Evolutionary conservation across 2,113 vertebrate species (phyloP).

Genomic region (Pedionomus torquatus): DNA sequence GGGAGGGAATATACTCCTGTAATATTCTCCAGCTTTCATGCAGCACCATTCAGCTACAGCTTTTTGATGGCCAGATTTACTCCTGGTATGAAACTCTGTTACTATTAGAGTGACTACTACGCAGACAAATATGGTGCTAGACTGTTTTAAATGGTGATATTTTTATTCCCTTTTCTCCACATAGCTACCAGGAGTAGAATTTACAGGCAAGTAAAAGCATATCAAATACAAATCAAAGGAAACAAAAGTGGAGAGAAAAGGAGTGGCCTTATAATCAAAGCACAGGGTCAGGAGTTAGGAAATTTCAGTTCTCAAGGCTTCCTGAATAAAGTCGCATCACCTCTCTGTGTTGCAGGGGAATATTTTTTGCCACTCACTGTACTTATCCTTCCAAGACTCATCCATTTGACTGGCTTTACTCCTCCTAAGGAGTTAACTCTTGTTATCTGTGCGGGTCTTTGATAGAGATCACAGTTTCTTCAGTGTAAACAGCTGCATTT

Average conservation of each 20-base stretch:
- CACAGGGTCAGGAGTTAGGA: background rate
- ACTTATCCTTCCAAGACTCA: background rate
- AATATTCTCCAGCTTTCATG: background rate
- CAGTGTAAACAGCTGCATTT: background rate
- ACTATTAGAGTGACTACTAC: background rate
- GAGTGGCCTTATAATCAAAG: background rate
- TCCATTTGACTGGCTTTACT: background rate
- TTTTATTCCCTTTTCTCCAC: background rate
- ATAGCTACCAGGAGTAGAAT: background rate
- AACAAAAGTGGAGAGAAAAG: conserved; percentile 8
- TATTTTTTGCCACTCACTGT: background rate
- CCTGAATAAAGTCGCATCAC: background rate
- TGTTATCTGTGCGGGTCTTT: background rate
- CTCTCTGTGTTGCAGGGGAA: rapidly evolving
- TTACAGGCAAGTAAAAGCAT: background rate
- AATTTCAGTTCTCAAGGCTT: background rate
- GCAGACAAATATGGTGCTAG: background rate
- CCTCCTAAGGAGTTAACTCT: background rate
- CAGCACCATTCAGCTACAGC: background rate
- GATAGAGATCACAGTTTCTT: background rate
- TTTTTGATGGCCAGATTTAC: background rate
- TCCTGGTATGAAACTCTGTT: background rate
- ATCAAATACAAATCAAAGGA: background rate
- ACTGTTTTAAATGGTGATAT: background rate
- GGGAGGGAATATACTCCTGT: background rate